Percentiles rank a stretch among this genome's conserved stretches.
Evolutionary conservation across 2,113 vertebrate genomes (phyloP).

Genomic region (Formicarius rufipectus): DNA sequence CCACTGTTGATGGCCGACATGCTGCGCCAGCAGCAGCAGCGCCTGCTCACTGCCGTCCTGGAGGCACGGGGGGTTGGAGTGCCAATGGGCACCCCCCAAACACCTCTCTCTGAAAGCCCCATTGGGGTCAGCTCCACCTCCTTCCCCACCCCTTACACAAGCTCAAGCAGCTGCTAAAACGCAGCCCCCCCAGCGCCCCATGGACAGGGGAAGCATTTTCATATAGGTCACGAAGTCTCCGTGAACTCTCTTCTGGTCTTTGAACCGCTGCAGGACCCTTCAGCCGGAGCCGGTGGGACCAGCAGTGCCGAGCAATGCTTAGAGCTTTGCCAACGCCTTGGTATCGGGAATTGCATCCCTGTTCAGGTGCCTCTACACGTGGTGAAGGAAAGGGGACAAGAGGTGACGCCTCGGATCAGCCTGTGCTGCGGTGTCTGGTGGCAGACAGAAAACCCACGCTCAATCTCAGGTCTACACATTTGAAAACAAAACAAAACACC

Average conservation of each 20-base stretch:
- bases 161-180: slow-evolving; percentile 89
- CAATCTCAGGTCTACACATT: slow-evolving; percentile 80
- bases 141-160: slow-evolving; percentile 86
- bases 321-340: slow-evolving; percentile 59
- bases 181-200: background rate
- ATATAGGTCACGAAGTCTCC: slow-evolving; percentile 47
- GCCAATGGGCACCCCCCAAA: slow-evolving; percentile 74
- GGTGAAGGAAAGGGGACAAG: slow-evolving; percentile 55
- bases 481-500: background rate
- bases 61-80: slow-evolving; percentile 77
- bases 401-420: slow-evolving; percentile 39
- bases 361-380: slow-evolving; percentile 72
- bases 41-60: slow-evolving; percentile 84
- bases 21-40: slow-evolving; percentile 91
- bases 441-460: slow-evolving; percentile 65
- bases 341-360: slow-evolving; percentile 65
- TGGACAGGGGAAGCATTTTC: slow-evolving; percentile 42
- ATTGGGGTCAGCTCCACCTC: slow-evolving; percentile 81
- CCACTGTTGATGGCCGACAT: slow-evolving; percentile 89
- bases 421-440: slow-evolving; percentile 22
- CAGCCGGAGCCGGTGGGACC: slow-evolving; percentile 22
- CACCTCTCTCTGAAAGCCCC: slow-evolving; percentile 79
- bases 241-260: slow-evolving; percentile 45
- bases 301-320: background rate
- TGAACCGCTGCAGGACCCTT: background rate